phyloP scores from a whole-genome alignment of 23 tunicate genomes.

The Halocynthia aurantium region DNA sequence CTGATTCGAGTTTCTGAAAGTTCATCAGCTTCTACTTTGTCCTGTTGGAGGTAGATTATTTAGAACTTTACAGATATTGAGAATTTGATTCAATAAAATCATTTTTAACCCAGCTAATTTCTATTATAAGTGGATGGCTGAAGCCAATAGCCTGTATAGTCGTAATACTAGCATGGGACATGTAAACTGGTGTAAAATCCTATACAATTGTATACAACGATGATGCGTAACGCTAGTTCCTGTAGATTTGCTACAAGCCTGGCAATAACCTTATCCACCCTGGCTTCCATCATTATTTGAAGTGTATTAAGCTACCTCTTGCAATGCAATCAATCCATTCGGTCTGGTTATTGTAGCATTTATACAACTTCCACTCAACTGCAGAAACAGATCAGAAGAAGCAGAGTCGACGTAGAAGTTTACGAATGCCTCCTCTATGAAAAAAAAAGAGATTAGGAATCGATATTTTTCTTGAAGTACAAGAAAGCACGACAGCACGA shows the following conservation, averaged over 20 bases:
- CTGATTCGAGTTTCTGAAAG: conserved; percentile 17
- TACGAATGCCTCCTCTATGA: conserved; percentile 1
- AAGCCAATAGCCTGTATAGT: too few species aligned
- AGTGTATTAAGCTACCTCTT: background rate
- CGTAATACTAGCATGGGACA: too few species aligned
- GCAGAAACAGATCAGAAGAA: conserved; percentile 17
- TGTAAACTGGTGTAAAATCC: too few species aligned
- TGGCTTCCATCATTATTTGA: too few species aligned
- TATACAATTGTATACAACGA: too few species aligned
- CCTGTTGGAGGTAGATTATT: background rate
- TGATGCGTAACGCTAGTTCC: too few species aligned
- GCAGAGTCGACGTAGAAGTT: conserved; percentile 24
- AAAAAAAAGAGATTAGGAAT: background rate
- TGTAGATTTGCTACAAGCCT: too few species aligned
- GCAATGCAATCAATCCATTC: background rate
- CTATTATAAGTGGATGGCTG: too few species aligned
- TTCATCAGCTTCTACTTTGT: conserved; percentile 15
- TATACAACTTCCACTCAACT: conserved; percentile 23
- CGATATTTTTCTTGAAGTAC: background rate
- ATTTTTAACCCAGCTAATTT: too few species aligned
- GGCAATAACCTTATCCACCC: too few species aligned
- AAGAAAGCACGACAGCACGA: too few species aligned
- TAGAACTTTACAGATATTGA: background rate
- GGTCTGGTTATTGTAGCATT: conserved; percentile 5
- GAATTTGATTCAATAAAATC: background rate